These are phyloP conservation scores for Premnoplex brunnescens DNA, from an alignment of 2,797 vertebrate genomes.

Conservation along the genomic window DNA sequence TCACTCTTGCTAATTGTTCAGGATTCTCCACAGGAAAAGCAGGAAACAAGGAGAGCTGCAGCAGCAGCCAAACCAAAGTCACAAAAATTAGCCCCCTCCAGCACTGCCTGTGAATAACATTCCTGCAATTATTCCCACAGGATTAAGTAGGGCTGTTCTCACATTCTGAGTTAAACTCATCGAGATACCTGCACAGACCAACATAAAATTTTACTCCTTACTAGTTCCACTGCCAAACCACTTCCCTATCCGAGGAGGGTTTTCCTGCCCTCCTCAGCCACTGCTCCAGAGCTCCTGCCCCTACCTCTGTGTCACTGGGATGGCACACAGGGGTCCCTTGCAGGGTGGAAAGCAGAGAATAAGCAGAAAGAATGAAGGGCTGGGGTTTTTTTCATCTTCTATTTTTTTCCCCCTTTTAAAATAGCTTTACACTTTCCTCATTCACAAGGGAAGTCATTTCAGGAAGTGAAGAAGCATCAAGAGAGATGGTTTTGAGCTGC, in stretches of 20 bases:
- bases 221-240: neutral
- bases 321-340: neutral
- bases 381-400: accelerated
- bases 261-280: neutral
- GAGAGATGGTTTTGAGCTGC: neutral
- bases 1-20: neutral
- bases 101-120: neutral
- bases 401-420: neutral
- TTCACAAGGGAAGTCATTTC: neutral
- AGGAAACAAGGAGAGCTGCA: neutral
- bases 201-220: neutral
- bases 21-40: neutral
- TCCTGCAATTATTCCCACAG: neutral
- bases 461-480: neutral
- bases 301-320: neutral
- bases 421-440: neutral
- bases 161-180: neutral
- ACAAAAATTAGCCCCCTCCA: neutral
- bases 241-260: neutral
- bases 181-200: neutral
- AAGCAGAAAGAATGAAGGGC: neutral
- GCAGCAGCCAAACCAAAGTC: neutral
- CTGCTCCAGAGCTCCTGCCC: neutral
- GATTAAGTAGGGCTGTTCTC: neutral
- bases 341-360: neutral